phyloP scores from a whole-genome alignment of 2,797 vertebrate genomes.

The Gobio occitaniae region DNA sequence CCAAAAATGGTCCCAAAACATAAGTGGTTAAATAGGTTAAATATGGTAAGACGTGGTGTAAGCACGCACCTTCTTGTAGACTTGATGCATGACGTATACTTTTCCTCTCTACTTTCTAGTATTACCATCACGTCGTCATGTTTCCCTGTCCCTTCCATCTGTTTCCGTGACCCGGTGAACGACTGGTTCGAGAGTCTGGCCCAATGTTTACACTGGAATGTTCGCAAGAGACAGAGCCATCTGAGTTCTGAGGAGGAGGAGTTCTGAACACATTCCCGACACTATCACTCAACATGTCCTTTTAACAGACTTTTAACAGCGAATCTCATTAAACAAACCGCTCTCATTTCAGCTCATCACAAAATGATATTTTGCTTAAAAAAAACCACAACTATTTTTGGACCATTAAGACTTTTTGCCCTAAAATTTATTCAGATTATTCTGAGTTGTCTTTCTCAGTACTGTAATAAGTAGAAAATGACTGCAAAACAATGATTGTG shows the following conservation, averaged over 20 bases:
- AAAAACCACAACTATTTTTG: neutral
- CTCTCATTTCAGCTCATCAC: neutral
- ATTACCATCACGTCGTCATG: constrained; percentile 86
- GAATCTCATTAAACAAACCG: neutral
- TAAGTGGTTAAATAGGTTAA: too few species aligned
- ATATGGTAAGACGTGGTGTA: too few species aligned
- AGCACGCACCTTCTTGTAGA: neutral
- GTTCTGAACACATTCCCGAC: constrained; percentile 30
- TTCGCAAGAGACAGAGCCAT: constrained; percentile 81
- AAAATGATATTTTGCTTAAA: neutral
- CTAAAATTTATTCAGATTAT: neutral
- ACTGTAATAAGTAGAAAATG: neutral
- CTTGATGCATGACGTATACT: neutral
- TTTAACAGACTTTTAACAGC: constrained; percentile 4
- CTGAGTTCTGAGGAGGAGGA: constrained; percentile 65
- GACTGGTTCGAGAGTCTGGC: constrained; percentile 87
- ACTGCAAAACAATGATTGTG: neutral
- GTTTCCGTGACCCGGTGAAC: constrained; percentile 85
- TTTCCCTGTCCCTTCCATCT: constrained; percentile 84
- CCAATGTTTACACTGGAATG: constrained; percentile 86
- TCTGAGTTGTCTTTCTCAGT: neutral
- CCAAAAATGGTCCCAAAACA: too few species aligned
- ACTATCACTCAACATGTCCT: neutral
- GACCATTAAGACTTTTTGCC: neutral
- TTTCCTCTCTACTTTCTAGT: constrained; percentile 59